Percentiles rank a stretch among this genome's conserved stretches.
Conservation (phyloP, 2,797 vertebrate genomes). For the Otolemur crassicaudatus region DNA sequence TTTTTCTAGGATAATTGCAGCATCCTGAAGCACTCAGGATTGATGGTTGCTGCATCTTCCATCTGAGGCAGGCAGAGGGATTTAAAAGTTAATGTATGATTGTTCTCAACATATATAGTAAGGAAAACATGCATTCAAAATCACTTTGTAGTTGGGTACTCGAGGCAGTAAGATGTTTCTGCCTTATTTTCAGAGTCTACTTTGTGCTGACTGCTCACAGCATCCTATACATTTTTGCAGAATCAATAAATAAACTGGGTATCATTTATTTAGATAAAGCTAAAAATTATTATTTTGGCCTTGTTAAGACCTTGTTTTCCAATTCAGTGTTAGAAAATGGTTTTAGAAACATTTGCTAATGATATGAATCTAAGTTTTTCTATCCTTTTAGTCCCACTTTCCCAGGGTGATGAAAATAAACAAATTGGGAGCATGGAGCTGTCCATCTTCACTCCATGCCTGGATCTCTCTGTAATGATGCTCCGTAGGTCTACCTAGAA, state of each 20-base stretch:
- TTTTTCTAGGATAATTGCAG: conserved; percentile 42
- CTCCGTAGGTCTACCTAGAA: not conserved
- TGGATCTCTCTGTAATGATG: not conserved
- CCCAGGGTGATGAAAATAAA: conserved; percentile 41
- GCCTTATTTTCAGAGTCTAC: conserved; percentile 30
- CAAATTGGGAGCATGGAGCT: not conserved
- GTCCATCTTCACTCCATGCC: not conserved
- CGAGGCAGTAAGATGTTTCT: not conserved
- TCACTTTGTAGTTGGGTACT: not conserved
- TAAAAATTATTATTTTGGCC: conserved; percentile 24
- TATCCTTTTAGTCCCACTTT: conserved; percentile 35
- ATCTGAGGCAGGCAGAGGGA: conserved; percentile 12
- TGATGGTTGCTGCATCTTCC: not conserved
- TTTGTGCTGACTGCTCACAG: conserved; percentile 2
- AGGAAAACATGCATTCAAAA: conserved; percentile 50
- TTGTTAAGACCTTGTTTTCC: conserved; percentile 56
- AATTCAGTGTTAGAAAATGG: not conserved
- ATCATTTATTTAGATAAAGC: not conserved
- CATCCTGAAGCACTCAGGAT: conserved; percentile 20
- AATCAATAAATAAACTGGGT: not conserved
- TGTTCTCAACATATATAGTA: not conserved
- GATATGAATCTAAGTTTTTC: conserved; percentile 26
- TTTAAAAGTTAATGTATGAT: conserved; percentile 2
- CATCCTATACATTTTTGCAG: conserved; percentile 1
- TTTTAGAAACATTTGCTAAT: conserved; percentile 50